Evolutionary conservation across 1,140 invertebrate genomes (phyloP), one percentile per base, ranked within the genome.

Genomic region (Sitodiplosis mosellana): DNA sequence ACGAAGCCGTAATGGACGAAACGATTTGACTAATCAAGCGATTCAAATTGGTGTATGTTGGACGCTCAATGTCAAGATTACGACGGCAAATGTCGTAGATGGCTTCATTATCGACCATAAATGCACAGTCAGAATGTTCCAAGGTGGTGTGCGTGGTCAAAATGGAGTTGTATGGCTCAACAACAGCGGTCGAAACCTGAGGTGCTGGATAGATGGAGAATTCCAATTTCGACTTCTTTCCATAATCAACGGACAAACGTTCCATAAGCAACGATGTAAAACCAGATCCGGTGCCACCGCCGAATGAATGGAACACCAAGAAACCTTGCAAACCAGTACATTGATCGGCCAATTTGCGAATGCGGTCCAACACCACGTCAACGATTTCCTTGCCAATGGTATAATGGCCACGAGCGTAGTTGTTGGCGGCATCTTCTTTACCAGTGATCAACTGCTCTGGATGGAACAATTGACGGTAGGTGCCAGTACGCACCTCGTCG

Each of bases 51-150:
- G 68, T 80, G 65, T 85, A 87, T 1, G 80, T 83, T 10, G 84
- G 84, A 20, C 83, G 66, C 56, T 86, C 83, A 62, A 90, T 88
- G 61, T 88, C 85, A 51, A 92, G 67, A 60, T 89, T 89, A 22
- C 83, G 71, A 19, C 83, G 72, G 61, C 87, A 91, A 60, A 91
- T 89, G 61, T 90, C 86, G 59, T 88, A 91, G 56, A 90, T 88
- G 52, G 85, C 86, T 63, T 90, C 86, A 62, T 88, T 83, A 68
- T 88, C 84, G 56, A 87, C 83, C 81, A 84, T 84, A 60, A 86
- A 86, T n/a, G 81, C 77, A 60, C 81, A 84, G 66, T 83, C 81
- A 1, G 78, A 83, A 63, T 85, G 81, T 61, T 84, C 81, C 50
- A 85, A 64, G 1, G 82, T 85, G 1, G 81, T 85, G 60, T 86